These are phyloP conservation scores for Potorous gilbertii DNA, from an alignment of 2,797 vertebrate species.

Conservation along the genomic window DNA sequence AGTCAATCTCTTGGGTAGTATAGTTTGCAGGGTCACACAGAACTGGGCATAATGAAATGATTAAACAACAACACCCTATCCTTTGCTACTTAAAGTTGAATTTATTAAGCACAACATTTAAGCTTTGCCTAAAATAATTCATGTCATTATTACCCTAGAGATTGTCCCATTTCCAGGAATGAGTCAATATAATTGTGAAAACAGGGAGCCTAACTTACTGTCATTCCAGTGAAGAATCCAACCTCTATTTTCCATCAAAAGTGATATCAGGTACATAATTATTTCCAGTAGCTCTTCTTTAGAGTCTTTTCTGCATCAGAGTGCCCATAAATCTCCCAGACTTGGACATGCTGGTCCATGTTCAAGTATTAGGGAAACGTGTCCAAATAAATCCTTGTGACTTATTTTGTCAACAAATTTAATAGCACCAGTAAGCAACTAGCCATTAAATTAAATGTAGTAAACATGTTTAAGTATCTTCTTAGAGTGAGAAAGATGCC, in stretches of 20 bases:
- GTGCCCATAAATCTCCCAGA: conserved; percentile 66
- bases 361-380: conserved; percentile 5
- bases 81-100: not conserved
- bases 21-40: not conserved
- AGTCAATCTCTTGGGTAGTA: not conserved
- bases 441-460: not conserved
- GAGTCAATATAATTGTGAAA: conserved; percentile 76
- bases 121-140: not conserved
- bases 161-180: not conserved
- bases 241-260: conserved; percentile 79
- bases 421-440: conserved; percentile 15
- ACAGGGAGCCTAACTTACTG: conserved; percentile 74
- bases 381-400: conserved; percentile 59
- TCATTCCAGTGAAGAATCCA: conserved; percentile 71
- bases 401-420: conserved; percentile 20
- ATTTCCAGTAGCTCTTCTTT: conserved; percentile 67
- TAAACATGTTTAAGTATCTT: not conserved
- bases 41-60: not conserved
- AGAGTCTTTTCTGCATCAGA: conserved; percentile 66
- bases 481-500: not conserved
- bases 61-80: not conserved
- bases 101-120: not conserved
- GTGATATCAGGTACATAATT: conserved; percentile 76
- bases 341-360: conserved; percentile 27
- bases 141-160: not conserved